These are phyloP conservation scores for Syrrhaptes paradoxus DNA, from an alignment of 2,113 vertebrate species.

Conservation along the genomic window DNA sequence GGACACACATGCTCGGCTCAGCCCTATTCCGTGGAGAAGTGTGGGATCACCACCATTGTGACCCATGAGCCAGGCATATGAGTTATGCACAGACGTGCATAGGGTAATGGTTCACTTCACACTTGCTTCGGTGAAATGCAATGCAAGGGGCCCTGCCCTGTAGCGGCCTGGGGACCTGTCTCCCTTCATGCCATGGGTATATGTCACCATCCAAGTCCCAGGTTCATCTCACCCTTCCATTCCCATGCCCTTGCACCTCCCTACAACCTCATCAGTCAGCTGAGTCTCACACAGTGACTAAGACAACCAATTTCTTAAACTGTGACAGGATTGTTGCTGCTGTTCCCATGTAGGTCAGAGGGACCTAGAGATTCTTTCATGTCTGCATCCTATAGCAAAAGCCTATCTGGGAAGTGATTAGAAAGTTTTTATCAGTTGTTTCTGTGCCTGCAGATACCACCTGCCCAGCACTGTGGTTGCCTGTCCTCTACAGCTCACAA, in stretches of 20 bases:
- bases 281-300: rapidly evolving
- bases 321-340: not conserved
- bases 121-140: not conserved
- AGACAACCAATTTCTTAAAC: not conserved
- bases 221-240: not conserved
- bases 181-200: not conserved
- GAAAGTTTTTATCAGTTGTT: slow-evolving; percentile 5
- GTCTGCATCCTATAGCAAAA: not conserved
- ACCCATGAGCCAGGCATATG: rapidly evolving
- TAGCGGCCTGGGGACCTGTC: not conserved
- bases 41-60: not conserved
- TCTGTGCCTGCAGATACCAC: not conserved
- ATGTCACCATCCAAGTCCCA: not conserved
- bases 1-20: not conserved
- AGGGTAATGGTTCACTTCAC: not conserved
- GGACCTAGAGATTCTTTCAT: not conserved
- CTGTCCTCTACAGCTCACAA: not conserved
- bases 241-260: not conserved
- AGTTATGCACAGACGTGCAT: rapidly evolving
- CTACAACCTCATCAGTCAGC: not conserved
- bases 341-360: not conserved
- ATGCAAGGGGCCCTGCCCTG: not conserved
- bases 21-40: not conserved
- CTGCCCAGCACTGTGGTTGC: not conserved
- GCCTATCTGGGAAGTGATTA: not conserved